phyloP scores from a whole-genome alignment of 2,113 vertebrate genomes.

The Bungarus multicinctus region DNA sequence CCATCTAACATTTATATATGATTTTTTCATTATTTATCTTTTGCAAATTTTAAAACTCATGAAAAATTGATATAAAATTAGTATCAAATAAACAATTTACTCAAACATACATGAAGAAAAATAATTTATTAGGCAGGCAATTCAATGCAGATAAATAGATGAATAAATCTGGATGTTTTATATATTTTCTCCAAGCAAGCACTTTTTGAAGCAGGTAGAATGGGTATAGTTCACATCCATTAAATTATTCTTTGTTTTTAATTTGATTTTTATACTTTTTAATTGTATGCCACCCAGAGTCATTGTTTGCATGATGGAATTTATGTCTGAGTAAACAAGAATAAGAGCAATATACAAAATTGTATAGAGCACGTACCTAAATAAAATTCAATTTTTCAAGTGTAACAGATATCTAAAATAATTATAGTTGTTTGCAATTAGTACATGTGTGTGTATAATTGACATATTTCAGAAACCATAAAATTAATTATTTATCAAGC shows the following conservation, averaged over 20 bases:
- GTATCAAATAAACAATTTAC: neutral
- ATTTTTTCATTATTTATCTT: slow-evolving; percentile 2
- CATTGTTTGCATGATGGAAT: neutral
- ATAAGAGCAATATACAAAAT: neutral
- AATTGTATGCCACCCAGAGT: neutral
- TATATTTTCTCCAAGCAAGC: neutral
- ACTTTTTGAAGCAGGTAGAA: neutral
- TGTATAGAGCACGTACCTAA: neutral
- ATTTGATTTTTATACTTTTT: neutral
- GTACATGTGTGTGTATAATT: neutral
- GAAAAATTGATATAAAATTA: neutral
- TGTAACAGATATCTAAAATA: neutral
- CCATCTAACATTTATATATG: neutral
- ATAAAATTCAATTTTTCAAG: neutral
- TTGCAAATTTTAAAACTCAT: neutral
- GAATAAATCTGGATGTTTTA: neutral
- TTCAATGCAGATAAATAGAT: neutral
- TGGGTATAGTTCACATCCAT: neutral
- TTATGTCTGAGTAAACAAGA: slow-evolving; percentile 29
- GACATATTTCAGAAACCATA: neutral
- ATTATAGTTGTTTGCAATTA: neutral
- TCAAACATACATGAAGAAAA: neutral
- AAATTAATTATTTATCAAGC: neutral
- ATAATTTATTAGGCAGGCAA: slow-evolving; percentile 19
- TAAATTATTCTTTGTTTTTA: neutral